Percentiles rank a stretch among this genome's conserved stretches.
Evolutionary conservation across 2,113 vertebrate species (phyloP).

Genomic region (Lutjanus erythropterus): DNA sequence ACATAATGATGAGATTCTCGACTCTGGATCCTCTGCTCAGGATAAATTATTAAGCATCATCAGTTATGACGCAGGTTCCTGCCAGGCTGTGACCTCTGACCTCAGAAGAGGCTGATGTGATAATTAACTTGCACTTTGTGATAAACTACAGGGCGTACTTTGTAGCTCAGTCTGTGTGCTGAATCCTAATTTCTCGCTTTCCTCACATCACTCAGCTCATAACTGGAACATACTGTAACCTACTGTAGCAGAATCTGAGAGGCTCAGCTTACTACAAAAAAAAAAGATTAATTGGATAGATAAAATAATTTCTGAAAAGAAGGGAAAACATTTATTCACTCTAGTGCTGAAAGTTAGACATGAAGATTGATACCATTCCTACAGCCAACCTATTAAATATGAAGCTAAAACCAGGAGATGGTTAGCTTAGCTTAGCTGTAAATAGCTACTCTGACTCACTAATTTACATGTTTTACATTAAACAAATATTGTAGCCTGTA

Average conservation of each 20-base stretch:
- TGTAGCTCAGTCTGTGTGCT: not conserved
- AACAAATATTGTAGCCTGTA: too few relatives aligned
- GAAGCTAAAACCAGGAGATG: not conserved
- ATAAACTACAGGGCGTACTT: not conserved
- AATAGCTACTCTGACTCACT: too few relatives aligned
- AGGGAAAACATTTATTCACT: not conserved
- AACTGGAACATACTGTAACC: not conserved
- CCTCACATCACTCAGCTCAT: not conserved
- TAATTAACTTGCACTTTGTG: slow-evolving; percentile 16
- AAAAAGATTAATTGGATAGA: too few relatives aligned
- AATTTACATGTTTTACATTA: too few relatives aligned
- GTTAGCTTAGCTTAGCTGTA: not conserved
- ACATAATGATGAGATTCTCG: not conserved
- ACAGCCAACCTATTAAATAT: not conserved
- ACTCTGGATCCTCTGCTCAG: not conserved
- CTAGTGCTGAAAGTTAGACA: not conserved
- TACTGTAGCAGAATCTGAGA: not conserved
- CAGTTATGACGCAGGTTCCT: slow-evolving; percentile 11
- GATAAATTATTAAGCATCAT: slow-evolving; percentile 49
- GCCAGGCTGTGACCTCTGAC: slow-evolving; percentile 31
- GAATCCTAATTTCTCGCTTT: slow-evolving; percentile 9
- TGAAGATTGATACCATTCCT: not conserved
- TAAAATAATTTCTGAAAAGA: not conserved
- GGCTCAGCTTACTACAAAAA: not conserved
- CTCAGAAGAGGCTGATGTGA: slow-evolving; percentile 2